A percentile compares a stretch with the other conserved stretches of the same genome.
Conservation (phyloP, 1,140 invertebrate genomes). For the Magallana gigas region DNA sequence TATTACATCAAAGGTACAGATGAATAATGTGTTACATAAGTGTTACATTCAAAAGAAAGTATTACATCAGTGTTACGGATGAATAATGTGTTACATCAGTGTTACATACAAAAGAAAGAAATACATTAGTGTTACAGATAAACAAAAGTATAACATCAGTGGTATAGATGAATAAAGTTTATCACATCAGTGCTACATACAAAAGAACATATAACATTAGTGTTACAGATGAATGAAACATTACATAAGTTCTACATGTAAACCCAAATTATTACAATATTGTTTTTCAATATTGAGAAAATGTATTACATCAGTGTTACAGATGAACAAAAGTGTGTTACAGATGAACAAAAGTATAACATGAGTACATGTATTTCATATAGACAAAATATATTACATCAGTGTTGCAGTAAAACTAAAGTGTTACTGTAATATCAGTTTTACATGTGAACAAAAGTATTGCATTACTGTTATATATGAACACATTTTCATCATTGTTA, state of each 20-base stretch:
- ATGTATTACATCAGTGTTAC: background rate
- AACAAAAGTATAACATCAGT: background rate
- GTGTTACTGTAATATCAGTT: background rate
- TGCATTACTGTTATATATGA: background rate
- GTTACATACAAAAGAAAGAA: no score
- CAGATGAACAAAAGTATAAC: background rate
- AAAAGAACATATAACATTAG: no score
- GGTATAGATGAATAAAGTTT: background rate
- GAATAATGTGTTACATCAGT: no score
- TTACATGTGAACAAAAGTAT: background rate
- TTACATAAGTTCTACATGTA: background rate
- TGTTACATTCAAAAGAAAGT: background rate
- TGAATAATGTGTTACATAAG: background rate
- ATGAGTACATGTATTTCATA: no score
- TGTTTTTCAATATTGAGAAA: no score
- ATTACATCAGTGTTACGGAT: slow-evolving; percentile 36
- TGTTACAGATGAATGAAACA: background rate
- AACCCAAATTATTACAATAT: no score
- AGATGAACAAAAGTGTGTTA: background rate
- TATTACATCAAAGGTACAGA: background rate
- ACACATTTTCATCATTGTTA: no score
- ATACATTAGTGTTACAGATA: no score
- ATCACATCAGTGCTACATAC: background rate
- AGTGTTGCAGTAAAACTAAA: background rate
- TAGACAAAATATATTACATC: background rate